phyloP scores from a whole-genome alignment of 2,888 invertebrate species.

The Agriopis aurantiaria region DNA sequence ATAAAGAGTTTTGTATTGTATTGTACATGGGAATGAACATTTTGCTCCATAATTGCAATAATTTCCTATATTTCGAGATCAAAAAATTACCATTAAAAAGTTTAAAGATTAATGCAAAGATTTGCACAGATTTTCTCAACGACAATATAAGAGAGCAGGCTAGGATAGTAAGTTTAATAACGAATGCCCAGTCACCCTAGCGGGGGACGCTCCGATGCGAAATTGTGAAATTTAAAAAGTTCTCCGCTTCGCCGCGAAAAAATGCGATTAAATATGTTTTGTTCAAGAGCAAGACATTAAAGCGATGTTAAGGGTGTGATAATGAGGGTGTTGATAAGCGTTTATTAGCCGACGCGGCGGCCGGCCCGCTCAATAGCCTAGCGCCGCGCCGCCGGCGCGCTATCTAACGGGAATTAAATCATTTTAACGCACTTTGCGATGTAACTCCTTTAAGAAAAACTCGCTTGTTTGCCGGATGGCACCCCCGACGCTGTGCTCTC shows the following conservation, averaged over 20 bases:
- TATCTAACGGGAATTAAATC: conserved; percentile 84
- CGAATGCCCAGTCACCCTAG: conserved; percentile 47
- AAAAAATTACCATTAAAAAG: not conserved
- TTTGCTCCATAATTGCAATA: not conserved
- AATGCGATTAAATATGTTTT: conserved; percentile 88
- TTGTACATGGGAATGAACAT: no score
- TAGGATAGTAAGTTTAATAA: conserved; percentile 39
- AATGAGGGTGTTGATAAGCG: conserved; percentile 87
- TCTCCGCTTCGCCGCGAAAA: conserved; percentile 71
- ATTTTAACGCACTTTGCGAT: conserved; percentile 83
- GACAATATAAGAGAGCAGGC: conserved; percentile 30
- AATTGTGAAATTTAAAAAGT: conserved; percentile 84
- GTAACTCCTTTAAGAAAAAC: conserved; percentile 75
- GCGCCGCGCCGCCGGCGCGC: conserved; percentile 67
- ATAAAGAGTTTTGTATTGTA: no score
- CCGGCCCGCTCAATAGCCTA: conserved; percentile 72
- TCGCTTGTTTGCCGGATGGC: conserved; percentile 74
- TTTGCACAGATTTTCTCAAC: conserved; percentile 12
- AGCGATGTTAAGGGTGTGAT: conserved; percentile 87
- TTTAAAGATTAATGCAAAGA: not conserved
- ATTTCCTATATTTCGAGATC: not conserved
- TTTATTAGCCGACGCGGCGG: conserved; percentile 82
- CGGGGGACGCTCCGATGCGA: conserved; percentile 48
- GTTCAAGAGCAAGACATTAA: conserved; percentile 87
- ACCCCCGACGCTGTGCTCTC: conserved; percentile 53